These are phyloP conservation scores for Lutraria rhynchaena DNA, from an alignment of 1,140 invertebrate species.

Conservation along the genomic window DNA sequence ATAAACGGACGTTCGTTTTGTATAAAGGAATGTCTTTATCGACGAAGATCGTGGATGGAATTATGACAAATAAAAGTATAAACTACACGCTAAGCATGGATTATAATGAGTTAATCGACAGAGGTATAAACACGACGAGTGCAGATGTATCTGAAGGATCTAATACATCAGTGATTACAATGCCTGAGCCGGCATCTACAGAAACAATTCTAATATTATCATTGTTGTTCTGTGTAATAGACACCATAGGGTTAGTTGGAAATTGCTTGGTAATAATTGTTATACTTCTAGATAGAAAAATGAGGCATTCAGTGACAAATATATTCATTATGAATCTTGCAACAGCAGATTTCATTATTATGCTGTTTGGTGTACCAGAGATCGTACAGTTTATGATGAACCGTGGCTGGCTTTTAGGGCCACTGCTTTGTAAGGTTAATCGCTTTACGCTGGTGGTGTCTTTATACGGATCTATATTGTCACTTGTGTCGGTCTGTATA, in stretches of 20 bases:
- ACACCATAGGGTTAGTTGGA: conserved; percentile 76
- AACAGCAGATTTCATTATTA: conserved; percentile 81
- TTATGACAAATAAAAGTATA: too few relatives aligned
- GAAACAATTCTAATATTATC: conserved; percentile 56
- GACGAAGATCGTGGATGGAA: too few relatives aligned
- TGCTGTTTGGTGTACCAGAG: conserved; percentile 81
- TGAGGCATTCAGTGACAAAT: conserved; percentile 81
- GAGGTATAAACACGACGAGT: too few relatives aligned
- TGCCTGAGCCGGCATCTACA: conserved; percentile 48
- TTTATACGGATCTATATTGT: conserved; percentile 81
- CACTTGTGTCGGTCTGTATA: conserved; percentile 80
- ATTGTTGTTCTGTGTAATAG: conserved; percentile 74
- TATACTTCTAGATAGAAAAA: conserved; percentile 78
- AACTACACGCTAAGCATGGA: too few relatives aligned
- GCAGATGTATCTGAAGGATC: too few relatives aligned
- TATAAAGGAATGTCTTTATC: too few relatives aligned
- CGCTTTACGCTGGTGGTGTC: conserved; percentile 79
- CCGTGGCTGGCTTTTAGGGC: conserved; percentile 80
- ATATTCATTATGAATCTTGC: conserved; percentile 82
- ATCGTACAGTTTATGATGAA: conserved; percentile 81
- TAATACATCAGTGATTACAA: too few relatives aligned
- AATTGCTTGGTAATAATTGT: conserved; percentile 81
- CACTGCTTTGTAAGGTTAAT: conserved; percentile 74
- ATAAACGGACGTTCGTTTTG: too few relatives aligned
- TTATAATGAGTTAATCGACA: too few relatives aligned